Evolutionary conservation across 2,797 vertebrate species (phyloP).

Genomic region (Catharus ustulatus): DNA sequence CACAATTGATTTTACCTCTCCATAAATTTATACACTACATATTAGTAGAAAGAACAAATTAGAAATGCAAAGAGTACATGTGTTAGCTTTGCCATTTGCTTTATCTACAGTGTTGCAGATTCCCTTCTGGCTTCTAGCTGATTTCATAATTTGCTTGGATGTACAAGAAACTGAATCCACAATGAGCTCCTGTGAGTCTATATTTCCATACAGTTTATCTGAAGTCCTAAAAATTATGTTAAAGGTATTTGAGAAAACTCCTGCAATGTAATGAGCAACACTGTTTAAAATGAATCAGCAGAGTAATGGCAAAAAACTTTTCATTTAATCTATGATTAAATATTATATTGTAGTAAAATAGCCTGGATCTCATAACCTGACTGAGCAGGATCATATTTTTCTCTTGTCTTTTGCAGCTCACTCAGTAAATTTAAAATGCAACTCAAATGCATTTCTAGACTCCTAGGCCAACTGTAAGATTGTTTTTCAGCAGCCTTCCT

Average conservation of each 20-base stretch:
- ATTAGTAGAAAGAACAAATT: background rate
- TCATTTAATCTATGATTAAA: background rate
- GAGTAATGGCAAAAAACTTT: background rate
- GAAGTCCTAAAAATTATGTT: background rate
- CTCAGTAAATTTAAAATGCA: background rate
- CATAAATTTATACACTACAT: background rate
- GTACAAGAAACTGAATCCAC: background rate
- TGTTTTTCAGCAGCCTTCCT: background rate
- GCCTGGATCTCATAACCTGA: background rate
- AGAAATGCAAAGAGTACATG: background rate
- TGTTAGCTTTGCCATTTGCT: background rate
- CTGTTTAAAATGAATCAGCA: background rate
- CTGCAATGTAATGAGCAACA: background rate
- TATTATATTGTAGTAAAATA: background rate
- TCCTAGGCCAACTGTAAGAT: background rate
- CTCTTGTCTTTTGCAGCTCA: background rate
- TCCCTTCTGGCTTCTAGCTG: background rate
- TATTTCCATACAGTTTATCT: background rate
- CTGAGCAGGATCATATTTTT: background rate
- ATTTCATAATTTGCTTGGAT: background rate
- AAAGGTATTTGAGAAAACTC: background rate
- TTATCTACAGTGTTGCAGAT: background rate
- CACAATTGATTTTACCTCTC: background rate
- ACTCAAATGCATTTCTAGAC: background rate
- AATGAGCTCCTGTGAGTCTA: background rate